Conservation (phyloP, 2,888 invertebrate species). For the Macrophya annulata region DNA sequence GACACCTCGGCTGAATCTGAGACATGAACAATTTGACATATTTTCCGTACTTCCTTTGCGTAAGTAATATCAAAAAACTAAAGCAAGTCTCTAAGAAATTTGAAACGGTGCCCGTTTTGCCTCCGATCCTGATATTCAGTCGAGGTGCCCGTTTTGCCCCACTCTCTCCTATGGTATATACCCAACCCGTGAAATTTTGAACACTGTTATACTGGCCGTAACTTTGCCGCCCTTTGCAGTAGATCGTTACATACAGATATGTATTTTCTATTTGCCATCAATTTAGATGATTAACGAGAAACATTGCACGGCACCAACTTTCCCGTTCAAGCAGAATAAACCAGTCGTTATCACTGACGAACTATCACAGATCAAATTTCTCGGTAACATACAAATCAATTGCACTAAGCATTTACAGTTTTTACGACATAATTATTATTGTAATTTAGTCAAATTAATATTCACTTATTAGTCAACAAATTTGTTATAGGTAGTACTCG, state of each 20-base stretch:
- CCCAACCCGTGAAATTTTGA: not conserved
- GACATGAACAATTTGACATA: no score
- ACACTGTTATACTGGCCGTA: not conserved
- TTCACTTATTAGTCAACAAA: not conserved
- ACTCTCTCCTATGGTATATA: no score
- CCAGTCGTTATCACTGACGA: constrained; percentile 7
- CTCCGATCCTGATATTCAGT: no score
- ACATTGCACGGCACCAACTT: constrained; percentile 27
- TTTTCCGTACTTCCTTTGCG: no score
- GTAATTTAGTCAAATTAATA: not conserved
- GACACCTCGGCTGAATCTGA: no score
- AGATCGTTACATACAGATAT: constrained; percentile 23
- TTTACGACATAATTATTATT: not conserved
- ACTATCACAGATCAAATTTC: not conserved
- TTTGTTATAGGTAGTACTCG: not conserved
- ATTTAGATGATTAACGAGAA: constrained; percentile 15
- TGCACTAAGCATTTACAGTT: not conserved
- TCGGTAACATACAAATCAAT: not conserved
- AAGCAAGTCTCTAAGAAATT: no score
- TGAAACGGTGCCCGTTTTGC: no score
- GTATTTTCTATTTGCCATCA: not conserved
- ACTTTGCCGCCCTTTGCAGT: not conserved
- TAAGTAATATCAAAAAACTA: no score
- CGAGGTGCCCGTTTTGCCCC: no score
- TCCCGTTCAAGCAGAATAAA: not conserved